phyloP scores from a whole-genome alignment of 2,113 vertebrate genomes.

The Tetrax tetrax region DNA sequence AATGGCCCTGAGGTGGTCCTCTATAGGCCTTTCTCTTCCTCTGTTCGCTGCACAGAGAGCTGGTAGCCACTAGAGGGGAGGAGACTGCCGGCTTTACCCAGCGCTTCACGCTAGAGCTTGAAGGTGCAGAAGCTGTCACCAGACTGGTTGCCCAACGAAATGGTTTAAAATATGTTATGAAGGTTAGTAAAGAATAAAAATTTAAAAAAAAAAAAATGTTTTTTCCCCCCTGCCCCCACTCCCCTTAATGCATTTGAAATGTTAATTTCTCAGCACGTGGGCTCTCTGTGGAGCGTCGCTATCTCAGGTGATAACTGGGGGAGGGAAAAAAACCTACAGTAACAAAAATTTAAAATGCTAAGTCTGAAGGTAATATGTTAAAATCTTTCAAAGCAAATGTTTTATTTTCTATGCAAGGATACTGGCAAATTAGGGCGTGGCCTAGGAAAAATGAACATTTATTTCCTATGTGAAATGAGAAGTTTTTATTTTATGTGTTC shows the following conservation, averaged over 20 bases:
- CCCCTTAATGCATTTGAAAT: constrained; percentile 33
- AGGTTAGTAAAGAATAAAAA: constrained; percentile 71
- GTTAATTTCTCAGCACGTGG: constrained; percentile 51
- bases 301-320: background rate
- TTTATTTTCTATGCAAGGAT: constrained; percentile 2
- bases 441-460: background rate
- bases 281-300: background rate
- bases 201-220: background rate
- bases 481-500: constrained; percentile 30
- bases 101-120: constrained; percentile 59
- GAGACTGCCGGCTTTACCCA: constrained; percentile 80
- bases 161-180: constrained; percentile 68
- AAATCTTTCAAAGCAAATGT: constrained; percentile 51
- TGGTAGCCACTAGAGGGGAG: constrained; percentile 84
- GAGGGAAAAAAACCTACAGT: constrained; percentile 2
- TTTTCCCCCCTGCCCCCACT: constrained; percentile 12
- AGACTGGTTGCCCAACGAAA: constrained; percentile 66
- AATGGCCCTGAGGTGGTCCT: constrained; percentile 63
- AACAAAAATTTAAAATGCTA: constrained; percentile 44
- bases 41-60: constrained; percentile 74
- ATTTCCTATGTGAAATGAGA: constrained; percentile 11
- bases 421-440: background rate
- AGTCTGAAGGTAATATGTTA: constrained; percentile 20
- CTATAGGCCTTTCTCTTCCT: constrained; percentile 47
- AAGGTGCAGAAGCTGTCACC: constrained; percentile 71